Conservation (phyloP, 2,888 invertebrate species). For the Drosophila antonietae region DNA sequence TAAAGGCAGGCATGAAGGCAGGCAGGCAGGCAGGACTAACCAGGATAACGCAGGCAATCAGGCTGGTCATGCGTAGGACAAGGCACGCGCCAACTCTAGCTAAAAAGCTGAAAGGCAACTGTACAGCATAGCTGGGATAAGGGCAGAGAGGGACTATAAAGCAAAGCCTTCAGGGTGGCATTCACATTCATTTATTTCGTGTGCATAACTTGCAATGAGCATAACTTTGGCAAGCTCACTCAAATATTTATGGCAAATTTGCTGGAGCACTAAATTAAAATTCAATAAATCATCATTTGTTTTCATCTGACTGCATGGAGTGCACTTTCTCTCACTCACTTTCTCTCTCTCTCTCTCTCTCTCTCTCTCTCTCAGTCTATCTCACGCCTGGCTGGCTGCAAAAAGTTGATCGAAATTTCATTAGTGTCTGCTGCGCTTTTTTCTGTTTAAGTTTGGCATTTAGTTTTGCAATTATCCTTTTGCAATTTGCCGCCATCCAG, state of each 20-base stretch:
- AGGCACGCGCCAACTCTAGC: slow-evolving; percentile 58
- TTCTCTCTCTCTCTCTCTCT: slow-evolving; percentile 6
- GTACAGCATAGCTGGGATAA: slow-evolving; percentile 41
- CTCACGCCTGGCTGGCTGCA: slow-evolving; percentile 32
- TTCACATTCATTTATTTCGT: slow-evolving; percentile 7
- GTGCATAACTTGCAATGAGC: slow-evolving; percentile 68
- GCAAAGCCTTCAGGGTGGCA: slow-evolving; percentile 32
- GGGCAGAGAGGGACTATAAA: background rate
- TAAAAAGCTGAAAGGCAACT: slow-evolving; percentile 69
- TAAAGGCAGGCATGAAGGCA: slow-evolving; percentile 8
- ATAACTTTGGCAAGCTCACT: slow-evolving; percentile 64
- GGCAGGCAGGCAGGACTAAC: slow-evolving; percentile 1
- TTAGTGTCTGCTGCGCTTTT: slow-evolving; percentile 79
- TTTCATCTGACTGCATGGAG: slow-evolving; percentile 51
- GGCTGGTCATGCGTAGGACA: slow-evolving; percentile 61
- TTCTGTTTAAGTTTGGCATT: slow-evolving; percentile 75
- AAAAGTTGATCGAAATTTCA: slow-evolving; percentile 82
- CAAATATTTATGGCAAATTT: slow-evolving; percentile 78
- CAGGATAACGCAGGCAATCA: slow-evolving; percentile 23
- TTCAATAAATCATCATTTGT: slow-evolving; percentile 82
- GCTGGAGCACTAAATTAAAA: slow-evolving; percentile 78
- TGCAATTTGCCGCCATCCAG: slow-evolving; percentile 46
- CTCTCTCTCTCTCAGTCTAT: background rate
- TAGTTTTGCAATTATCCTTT: slow-evolving; percentile 71
- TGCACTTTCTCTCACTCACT: slow-evolving; percentile 29